These are phyloP conservation scores for Muscidifurax raptorellus DNA, from an alignment of 1,140 invertebrate genomes.

Conservation along the genomic window DNA sequence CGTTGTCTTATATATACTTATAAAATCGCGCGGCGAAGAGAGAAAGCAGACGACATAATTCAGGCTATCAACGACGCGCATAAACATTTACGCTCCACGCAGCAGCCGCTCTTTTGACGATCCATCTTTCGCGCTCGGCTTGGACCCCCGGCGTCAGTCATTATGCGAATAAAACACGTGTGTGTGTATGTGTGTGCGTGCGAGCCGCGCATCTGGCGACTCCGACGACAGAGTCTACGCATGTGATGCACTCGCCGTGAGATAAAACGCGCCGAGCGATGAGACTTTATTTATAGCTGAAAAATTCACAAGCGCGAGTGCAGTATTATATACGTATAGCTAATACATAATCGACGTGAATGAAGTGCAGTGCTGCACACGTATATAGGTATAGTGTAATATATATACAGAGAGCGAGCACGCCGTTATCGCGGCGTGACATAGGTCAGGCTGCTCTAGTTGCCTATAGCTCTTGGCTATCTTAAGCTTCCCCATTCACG, in stretches of 20 bases:
- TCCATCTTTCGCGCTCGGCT: conserved; percentile 20
- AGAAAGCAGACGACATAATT: conserved; percentile 29
- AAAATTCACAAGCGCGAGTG: conserved; percentile 9
- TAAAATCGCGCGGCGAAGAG: not conserved
- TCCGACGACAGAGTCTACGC: conserved; percentile 43
- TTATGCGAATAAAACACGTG: conserved; percentile 15
- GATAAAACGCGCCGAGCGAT: conserved; percentile 47
- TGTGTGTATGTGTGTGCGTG: not conserved
- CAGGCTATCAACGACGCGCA: conserved; percentile 40
- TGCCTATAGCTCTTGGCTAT: not conserved
- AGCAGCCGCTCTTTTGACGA: conserved; percentile 17
- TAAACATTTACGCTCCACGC: conserved; percentile 34
- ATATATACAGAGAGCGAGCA: conserved; percentile 22
- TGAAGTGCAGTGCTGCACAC: too few relatives aligned
- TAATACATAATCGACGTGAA: not conserved
- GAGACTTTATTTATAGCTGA: not conserved
- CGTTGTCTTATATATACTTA: too few relatives aligned
- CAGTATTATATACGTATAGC: not conserved
- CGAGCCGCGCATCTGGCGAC: conserved; percentile 55
- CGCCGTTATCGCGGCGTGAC: conserved; percentile 60
- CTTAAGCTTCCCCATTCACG: not conserved
- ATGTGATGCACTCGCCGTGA: not conserved
- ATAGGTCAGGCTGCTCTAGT: conserved; percentile 59
- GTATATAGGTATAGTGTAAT: not conserved
- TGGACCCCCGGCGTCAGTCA: conserved; percentile 8